phyloP scores from a whole-genome alignment of 2,113 vertebrate genomes.

The Emberiza fucata region DNA sequence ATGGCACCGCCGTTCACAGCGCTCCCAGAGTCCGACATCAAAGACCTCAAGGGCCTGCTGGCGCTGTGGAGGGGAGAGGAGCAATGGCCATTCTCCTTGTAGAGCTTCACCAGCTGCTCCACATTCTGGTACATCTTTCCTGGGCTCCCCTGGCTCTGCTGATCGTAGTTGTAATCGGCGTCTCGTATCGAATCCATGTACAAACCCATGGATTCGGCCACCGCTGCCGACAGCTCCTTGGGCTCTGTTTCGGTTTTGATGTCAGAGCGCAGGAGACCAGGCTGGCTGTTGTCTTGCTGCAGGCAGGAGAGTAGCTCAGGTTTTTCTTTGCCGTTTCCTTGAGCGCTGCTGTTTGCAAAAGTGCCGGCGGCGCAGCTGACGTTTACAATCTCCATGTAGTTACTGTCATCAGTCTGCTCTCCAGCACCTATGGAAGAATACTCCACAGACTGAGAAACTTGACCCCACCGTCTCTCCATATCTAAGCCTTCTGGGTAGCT shows the following conservation, averaged over 20 bases:
- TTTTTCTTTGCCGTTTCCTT: conserved; percentile 87
- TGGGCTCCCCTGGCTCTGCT: conserved; percentile 81
- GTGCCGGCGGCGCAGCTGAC: conserved; percentile 79
- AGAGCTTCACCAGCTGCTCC: conserved; percentile 80
- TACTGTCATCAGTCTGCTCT: conserved; percentile 77
- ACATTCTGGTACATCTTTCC: conserved; percentile 86
- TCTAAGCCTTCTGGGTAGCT: conserved; percentile 89
- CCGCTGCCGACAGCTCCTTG: conserved; percentile 94
- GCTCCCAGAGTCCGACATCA: conserved; percentile 74
- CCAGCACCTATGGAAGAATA: conserved; percentile 74
- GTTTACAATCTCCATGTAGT: conserved; percentile 89
- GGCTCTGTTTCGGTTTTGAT: conserved; percentile 89
- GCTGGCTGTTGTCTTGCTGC: conserved; percentile 79
- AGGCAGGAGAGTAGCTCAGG: conserved; percentile 80
- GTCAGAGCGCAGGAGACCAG: conserved; percentile 82
- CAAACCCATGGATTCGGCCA: conserved; percentile 97
- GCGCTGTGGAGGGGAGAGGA: conserved; percentile 65
- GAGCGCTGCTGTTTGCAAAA: conserved; percentile 71
- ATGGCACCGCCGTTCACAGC: conserved; percentile 73
- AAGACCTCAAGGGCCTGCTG: conserved; percentile 71
- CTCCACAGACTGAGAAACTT: conserved; percentile 83
- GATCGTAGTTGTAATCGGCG: conserved; percentile 86
- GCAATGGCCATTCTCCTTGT: conserved; percentile 77
- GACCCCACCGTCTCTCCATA: conserved; percentile 90
- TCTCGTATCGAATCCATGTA: conserved; percentile 96